Percentiles rank a stretch among this genome's conserved stretches.
phyloP scores from a whole-genome alignment of 2,888 invertebrate genomes.

The Tachina grossa region DNA sequence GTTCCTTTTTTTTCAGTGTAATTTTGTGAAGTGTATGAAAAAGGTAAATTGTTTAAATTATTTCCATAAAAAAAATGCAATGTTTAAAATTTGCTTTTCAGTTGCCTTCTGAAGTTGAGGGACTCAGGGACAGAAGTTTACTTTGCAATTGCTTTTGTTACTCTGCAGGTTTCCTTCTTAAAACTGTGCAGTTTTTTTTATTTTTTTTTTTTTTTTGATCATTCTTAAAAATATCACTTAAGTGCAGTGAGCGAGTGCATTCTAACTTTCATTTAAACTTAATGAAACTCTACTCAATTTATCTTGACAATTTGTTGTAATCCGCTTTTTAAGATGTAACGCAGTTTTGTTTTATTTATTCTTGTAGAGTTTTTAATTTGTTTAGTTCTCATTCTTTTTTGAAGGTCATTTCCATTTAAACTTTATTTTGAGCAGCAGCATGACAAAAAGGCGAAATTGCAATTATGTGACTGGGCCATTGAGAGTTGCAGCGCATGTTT shows the following conservation, averaged over 20 bases:
- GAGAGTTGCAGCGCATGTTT: conserved; percentile 44
- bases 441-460: conserved; percentile 58
- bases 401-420: conserved; percentile 65
- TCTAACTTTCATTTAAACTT: conserved; percentile 20
- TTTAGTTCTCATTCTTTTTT: conserved; percentile 32
- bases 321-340: conserved; percentile 20
- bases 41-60: too few species aligned
- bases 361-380: not conserved
- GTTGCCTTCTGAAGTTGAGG: conserved; percentile 16
- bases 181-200: not conserved
- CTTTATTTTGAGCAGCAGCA: conserved; percentile 44
- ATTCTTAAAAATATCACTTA: conserved; percentile 16
- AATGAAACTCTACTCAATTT: conserved; percentile 16
- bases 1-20: too few species aligned
- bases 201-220: not conserved
- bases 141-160: not conserved
- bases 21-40: too few species aligned
- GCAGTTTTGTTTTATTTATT: conserved; percentile 46
- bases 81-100: too few species aligned
- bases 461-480: conserved; percentile 69
- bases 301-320: not conserved
- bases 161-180: not conserved
- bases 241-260: conserved; percentile 30
- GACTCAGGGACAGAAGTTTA: conserved; percentile 10
- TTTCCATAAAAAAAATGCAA: too few species aligned